Conservation (phyloP, 1,140 invertebrate genomes). For the Aphelenchoides avenae region DNA sequence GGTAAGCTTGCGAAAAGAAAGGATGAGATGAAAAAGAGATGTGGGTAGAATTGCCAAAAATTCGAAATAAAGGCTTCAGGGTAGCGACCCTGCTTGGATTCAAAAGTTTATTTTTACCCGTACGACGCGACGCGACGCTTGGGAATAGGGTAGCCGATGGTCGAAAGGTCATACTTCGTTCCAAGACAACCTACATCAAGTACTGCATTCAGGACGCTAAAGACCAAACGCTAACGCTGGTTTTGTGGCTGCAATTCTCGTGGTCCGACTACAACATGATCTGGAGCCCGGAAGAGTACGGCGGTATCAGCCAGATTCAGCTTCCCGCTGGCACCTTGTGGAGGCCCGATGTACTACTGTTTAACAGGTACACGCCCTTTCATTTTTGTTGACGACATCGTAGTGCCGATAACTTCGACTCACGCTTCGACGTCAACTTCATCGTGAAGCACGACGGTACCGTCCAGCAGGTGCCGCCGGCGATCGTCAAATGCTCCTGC, state of each 20-base stretch:
- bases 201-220: conserved; percentile 42
- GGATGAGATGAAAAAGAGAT: not conserved
- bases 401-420: conserved; percentile 95
- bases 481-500: conserved; percentile 97
- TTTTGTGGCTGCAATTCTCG: conserved; percentile 48
- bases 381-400: conserved; percentile 14
- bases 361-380: conserved; percentile 25
- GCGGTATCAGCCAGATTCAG: conserved; percentile 82
- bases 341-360: conserved; percentile 48
- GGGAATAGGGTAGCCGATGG: not conserved
- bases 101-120: not conserved
- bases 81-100: not conserved
- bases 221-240: conserved; percentile 49
- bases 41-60: not conserved
- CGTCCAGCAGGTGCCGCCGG: conserved; percentile 89
- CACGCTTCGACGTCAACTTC: conserved; percentile 93
- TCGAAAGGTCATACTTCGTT: conserved; percentile 1
- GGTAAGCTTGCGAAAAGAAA: conserved; percentile 66
- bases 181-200: conserved; percentile 9
- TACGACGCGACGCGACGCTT: too few relatives aligned
- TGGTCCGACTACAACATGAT: conserved; percentile 49
- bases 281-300: conserved; percentile 88
- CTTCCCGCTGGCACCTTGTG: conserved; percentile 66
- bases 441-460: conserved; percentile 89
- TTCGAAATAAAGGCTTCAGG: not conserved